phyloP scores from a whole-genome alignment of 2,888 invertebrate species.

The Flabesymbios commensalis region DNA sequence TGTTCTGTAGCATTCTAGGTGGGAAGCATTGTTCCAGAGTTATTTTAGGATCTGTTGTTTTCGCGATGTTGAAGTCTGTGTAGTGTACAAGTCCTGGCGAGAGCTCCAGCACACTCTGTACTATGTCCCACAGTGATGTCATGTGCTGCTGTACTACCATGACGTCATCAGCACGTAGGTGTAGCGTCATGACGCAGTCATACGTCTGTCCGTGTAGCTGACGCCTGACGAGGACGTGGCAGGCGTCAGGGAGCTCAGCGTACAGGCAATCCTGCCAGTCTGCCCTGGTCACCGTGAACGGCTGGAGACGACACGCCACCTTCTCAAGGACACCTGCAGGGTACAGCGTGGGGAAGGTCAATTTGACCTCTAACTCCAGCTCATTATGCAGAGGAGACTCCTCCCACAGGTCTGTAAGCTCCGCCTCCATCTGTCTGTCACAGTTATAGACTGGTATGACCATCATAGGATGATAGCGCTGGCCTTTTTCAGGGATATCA shows the following conservation, averaged over 20 bases:
- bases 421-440: conserved; percentile 8
- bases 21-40: too few relatives aligned
- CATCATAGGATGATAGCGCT: conserved; percentile 16
- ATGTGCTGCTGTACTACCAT: too few relatives aligned
- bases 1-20: too few relatives aligned
- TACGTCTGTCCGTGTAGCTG: conserved; percentile 10
- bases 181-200: conserved; percentile 6
- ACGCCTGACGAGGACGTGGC: conserved; percentile 8
- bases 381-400: not conserved
- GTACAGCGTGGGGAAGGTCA: conserved; percentile 40
- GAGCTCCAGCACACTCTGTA: too few relatives aligned
- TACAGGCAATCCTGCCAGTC: conserved; percentile 52
- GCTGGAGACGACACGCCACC: conserved; percentile 42
- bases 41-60: too few relatives aligned
- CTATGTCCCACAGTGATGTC: too few relatives aligned
- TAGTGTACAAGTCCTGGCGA: too few relatives aligned
- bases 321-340: conserved; percentile 48
- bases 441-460: conserved; percentile 21
- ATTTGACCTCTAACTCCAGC: conserved; percentile 15
- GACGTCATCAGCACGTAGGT: conserved; percentile 1
- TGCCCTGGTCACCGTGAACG: conserved; percentile 41
- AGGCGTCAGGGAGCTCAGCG: conserved; percentile 36
- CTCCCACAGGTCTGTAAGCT: conserved; percentile 11
- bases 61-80: too few relatives aligned
- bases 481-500: conserved; percentile 34